phyloP scores from a whole-genome alignment of 1,140 invertebrate genomes.

The fruit fly (Drosophila melanogaster) region Release_6_plus_ISO1_MT NC_004354.4:9442501-9443000 shows the following conservation, averaged over 20 bases:
- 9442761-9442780: conserved; percentile 39
- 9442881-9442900: conserved; percentile 5
- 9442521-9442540: conserved; percentile 13
- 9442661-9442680: conserved; percentile 62
- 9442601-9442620: conserved; percentile 10
- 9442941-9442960: no score
- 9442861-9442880: conserved; percentile 13
- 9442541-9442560: conserved; percentile 41
- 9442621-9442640: conserved; percentile 16
- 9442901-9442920: neutral
- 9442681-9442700: conserved; percentile 62
- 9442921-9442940: neutral
- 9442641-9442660: conserved; percentile 40
- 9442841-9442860: conserved; percentile 23
- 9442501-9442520: neutral
- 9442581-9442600: conserved; percentile 42
- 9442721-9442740: conserved; percentile 24
- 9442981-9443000: no score
- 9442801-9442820: conserved; percentile 25
- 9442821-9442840: conserved; percentile 19
- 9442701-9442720: neutral
- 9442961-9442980: neutral
- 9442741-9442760: conserved; percentile 61
- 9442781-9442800: neutral
- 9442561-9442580: conserved; percentile 62